Base-by-base conservation (phyloP, 2,888 invertebrate species). In the Bellardia pandia region DNA sequence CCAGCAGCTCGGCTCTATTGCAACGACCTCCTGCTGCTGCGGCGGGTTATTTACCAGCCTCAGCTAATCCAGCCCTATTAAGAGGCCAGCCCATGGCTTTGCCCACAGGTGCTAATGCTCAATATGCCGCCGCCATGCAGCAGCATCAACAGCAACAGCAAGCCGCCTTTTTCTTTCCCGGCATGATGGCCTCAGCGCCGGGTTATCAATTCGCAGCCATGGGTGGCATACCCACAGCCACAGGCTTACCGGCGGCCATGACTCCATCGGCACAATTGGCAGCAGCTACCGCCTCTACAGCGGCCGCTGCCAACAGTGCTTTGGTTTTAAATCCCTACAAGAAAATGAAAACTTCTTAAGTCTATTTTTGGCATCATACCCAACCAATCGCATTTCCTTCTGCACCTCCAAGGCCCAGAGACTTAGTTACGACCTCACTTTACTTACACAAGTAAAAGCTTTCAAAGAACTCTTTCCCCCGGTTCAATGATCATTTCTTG, bases 291-390 rank as follows among this genome's bases (percentile, higher is more conserved):
- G 90, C 91, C 0, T 89, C 91, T 0, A 88, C 89, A 7, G 89
- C 89, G 3, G 85, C 88, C 0, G 83, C 89, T 3, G 88, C 90
- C 0, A 92, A 92, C 53, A 93, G 91, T 88, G 92, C 93, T 89
- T 95, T 95, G 86, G 95, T 95, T 33, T 95, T 97, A 93, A 97
- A 97, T 93, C 98, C 98, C 84, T 97, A 97, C 94, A 98, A 98
- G 94, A 97, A 97, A 94, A 96, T 97, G 96, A 97, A 97, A 95
- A 97, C 97, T 91, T 97, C 94, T 83, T 94, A 94, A 75, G 80
- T 58, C 60, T 69, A 53, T 23, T 60, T 40, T 42, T 23, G 13
- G 13, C 0, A 11, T 45, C 51, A 13, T 16, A 23, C 9, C 33
- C 14, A 71, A 42, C 13, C 2, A 6, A 3, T 33, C 2, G 33